Conservation (phyloP, 1,140 invertebrate genomes). For the Ceratina japonica region DNA sequence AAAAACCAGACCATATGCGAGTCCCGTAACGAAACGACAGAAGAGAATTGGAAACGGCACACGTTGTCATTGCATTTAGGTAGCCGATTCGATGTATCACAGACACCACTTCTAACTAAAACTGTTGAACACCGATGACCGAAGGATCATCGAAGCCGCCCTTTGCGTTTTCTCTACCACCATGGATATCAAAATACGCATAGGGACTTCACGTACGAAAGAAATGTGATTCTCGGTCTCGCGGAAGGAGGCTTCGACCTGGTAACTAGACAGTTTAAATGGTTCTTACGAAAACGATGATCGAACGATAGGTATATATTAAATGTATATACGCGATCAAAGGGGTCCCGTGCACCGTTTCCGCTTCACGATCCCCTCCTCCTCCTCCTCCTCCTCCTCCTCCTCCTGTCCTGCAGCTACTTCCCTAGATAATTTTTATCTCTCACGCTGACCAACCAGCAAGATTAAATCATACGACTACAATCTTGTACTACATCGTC, state of each 20-base stretch:
- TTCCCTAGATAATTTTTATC: slow-evolving; percentile 50
- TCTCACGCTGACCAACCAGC: slow-evolving; percentile 14
- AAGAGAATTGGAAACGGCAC: slow-evolving; percentile 16
- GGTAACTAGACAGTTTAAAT: slow-evolving; percentile 52
- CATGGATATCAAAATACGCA: not conserved
- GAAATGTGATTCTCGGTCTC: slow-evolving; percentile 5
- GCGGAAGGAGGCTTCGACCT: slow-evolving; percentile 19
- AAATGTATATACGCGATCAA: slow-evolving; percentile 35
- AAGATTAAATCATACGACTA: slow-evolving; percentile 36
- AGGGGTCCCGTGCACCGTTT: slow-evolving; percentile 43
- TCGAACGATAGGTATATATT: slow-evolving; percentile 45
- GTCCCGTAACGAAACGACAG: too few relatives aligned
- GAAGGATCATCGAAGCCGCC: slow-evolving; percentile 1
- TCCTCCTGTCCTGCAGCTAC: slow-evolving; percentile 1
- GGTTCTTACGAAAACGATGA: slow-evolving; percentile 38
- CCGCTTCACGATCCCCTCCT: slow-evolving; percentile 21
- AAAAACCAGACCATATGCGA: too few relatives aligned
- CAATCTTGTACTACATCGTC: too few relatives aligned
- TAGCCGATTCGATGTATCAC: slow-evolving; percentile 20
- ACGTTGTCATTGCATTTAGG: slow-evolving; percentile 26
- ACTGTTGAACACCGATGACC: too few relatives aligned
- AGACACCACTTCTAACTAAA: slow-evolving; percentile 4
- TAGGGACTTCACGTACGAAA: too few relatives aligned
- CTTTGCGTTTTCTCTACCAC: slow-evolving; percentile 5
- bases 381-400: slow-evolving; percentile 5